Base-by-base conservation (phyloP, 2,797 vertebrate species). In the Parambassis ranga region DNA sequence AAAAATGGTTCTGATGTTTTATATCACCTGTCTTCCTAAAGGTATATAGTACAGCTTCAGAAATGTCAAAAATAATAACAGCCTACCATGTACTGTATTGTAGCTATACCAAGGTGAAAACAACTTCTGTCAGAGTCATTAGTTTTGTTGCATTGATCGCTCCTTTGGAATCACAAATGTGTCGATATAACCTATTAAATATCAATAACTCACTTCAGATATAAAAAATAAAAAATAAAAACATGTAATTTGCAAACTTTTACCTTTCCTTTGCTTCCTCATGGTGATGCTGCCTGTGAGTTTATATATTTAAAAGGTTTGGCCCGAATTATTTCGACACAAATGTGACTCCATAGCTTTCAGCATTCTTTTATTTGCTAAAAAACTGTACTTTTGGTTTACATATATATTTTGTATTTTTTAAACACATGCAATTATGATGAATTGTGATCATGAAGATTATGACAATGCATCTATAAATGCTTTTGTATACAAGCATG, bases 401-500 rank as follows among this genome's bases (percentile, higher is more conserved):
- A 38, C 24, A 68, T 48, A 31, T 57, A 20, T 30, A 52, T 52
- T 37, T 57, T 55, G 7, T 64, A 50, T 71, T 37, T 75, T 28
- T 24, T 57, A 32, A 36, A 63, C 19, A 48, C 44, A 47, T 39
- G 50, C 46, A 62, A n/a, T 20, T 58, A 33, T 53, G 20, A 56
- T 26, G 15, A 72, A 22, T 36, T 63, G 15, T 51, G 44, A 69
- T 48, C 36, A 57, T 33, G 14, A 62, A 49, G 38, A 69, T 18
- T 23, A 33, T 61, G 38, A 55, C 14, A 43, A 42, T 73, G 47
- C 23, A 60, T 58, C 13, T 41, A 56, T 37, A 26, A 67, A 42
- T 56, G 63, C 23, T 62, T 77, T 67, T 59, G 55, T 68, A 46
- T 35, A 62, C 32, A 22, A 58, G 63, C 33, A 66, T 71, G 68